These are phyloP conservation scores for Orthosia cruda DNA, from an alignment of 2,888 invertebrate species.

Conservation along the genomic window DNA sequence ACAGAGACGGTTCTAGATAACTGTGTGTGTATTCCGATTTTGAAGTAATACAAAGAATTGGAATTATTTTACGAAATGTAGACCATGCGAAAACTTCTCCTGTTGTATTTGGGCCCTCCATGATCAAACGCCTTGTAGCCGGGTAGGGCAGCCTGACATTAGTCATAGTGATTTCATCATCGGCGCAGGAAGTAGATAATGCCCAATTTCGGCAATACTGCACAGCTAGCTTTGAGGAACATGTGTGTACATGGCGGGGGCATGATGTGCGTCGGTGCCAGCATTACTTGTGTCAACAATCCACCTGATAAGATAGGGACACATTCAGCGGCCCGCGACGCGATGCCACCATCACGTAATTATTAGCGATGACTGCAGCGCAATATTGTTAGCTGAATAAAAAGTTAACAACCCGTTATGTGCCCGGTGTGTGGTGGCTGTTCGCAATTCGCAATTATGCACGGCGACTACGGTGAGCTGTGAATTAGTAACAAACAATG, in stretches of 20 bases:
- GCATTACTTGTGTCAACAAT: constrained; percentile 41
- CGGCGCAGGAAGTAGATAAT: constrained; percentile 17
- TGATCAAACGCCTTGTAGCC: not conserved
- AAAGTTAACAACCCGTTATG: constrained; percentile 3
- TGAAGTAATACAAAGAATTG: not conserved
- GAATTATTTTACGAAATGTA: not conserved
- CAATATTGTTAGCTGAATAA: constrained; percentile 11
- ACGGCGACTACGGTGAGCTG: not conserved
- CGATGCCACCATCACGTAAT: not conserved
- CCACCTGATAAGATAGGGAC: constrained; percentile 47
- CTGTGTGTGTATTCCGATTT: not conserved
- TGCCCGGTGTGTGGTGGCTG: not conserved
- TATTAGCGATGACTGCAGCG: constrained; percentile 23
- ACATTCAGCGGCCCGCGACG: constrained; percentile 5
- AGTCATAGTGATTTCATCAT: constrained; percentile 8
- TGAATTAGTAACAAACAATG: constrained; percentile 7
- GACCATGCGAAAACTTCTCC: not conserved
- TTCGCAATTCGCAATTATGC: constrained; percentile 16
- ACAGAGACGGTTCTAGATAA: not conserved
- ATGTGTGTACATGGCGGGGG: not conserved
- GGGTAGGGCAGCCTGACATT: not conserved
- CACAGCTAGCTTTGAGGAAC: not conserved
- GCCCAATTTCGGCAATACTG: constrained; percentile 10
- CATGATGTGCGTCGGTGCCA: not conserved
- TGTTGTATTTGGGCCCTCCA: not conserved